Percentiles rank a stretch among this genome's conserved stretches.
These are phyloP conservation scores for Sebastes steindachneri DNA, from an alignment of 2,797 vertebrate species.

Conservation along the genomic window DNA sequence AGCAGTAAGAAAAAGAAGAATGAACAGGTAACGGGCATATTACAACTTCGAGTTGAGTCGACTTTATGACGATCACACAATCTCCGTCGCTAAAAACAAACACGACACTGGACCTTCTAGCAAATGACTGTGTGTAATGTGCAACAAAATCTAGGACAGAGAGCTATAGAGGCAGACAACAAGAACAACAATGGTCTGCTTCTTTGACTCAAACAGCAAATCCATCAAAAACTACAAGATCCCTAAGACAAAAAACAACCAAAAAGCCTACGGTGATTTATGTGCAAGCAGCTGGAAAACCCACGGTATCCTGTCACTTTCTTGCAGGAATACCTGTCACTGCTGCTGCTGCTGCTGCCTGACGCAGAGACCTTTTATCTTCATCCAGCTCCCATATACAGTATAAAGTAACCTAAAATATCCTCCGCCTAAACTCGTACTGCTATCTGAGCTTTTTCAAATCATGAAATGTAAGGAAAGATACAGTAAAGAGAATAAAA, in stretches of 20 bases:
- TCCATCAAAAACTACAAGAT: conserved; percentile 21
- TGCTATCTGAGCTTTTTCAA: background rate
- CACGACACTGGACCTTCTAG: background rate
- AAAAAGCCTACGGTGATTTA: background rate
- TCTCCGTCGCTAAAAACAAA: background rate
- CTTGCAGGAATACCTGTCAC: conserved; percentile 28
- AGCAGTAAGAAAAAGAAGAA: background rate
- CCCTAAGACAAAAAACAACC: background rate
- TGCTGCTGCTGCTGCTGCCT: background rate
- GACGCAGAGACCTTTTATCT: conserved; percentile 13
- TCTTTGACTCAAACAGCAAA: background rate
- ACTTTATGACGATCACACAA: background rate
- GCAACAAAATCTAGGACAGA: background rate
- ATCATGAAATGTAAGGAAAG: background rate
- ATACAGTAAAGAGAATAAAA: background rate
- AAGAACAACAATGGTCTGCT: background rate
- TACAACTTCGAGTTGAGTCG: background rate
- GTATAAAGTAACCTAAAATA: background rate
- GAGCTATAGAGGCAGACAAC: background rate
- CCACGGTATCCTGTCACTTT: background rate
- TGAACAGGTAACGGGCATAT: background rate
- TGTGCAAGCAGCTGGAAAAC: conserved; percentile 16
- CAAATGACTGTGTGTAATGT: background rate
- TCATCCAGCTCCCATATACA: background rate
- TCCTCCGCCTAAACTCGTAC: background rate